Conservation (phyloP, 2,113 vertebrate species). For the Cacatua alba region DNA sequence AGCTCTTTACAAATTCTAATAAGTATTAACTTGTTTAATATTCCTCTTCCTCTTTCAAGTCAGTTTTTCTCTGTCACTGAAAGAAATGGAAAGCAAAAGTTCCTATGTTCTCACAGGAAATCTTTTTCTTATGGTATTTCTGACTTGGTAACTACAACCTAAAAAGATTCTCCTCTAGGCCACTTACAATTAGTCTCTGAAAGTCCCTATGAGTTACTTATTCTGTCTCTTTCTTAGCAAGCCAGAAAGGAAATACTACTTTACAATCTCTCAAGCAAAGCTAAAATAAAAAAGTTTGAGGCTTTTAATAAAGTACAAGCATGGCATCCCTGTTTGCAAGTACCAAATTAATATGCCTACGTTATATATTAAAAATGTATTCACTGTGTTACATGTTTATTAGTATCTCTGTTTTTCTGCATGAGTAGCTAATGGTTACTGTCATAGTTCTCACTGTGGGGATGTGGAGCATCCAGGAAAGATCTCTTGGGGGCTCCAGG, state of each 20-base stretch:
- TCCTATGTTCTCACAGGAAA: neutral
- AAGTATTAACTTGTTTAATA: neutral
- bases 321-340: neutral
- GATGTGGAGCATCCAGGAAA: neutral
- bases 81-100: neutral
- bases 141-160: neutral
- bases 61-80: neutral
- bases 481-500: neutral
- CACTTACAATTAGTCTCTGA: neutral
- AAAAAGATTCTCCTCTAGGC: too few relatives aligned
- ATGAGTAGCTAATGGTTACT: neutral
- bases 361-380: too few relatives aligned
- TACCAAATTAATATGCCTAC: too few relatives aligned
- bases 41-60: neutral
- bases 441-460: fast-evolving
- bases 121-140: neutral
- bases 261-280: neutral
- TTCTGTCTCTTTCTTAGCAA: neutral
- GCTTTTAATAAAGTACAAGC: neutral
- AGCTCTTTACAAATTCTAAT: neutral
- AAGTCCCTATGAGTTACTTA: neutral
- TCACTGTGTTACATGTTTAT: fast-evolving
- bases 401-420: neutral
- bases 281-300: neutral
- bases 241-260: neutral